Percentiles rank a stretch among this genome's conserved stretches.
Conservation (phyloP, 2,888 invertebrate species). For the Cephus pulcher region DNA sequence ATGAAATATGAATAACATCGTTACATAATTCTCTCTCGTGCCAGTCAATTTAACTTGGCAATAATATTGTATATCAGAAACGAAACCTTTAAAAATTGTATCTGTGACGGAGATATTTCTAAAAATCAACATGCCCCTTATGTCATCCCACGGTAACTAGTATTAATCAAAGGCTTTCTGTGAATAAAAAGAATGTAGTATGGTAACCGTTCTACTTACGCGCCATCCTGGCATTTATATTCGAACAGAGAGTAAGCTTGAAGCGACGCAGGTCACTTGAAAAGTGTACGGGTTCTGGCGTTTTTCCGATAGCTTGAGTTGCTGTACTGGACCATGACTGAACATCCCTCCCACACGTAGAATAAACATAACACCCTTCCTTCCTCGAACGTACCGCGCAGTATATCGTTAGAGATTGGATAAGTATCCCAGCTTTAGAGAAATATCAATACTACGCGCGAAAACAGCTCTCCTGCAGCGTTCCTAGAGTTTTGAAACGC, state of each 20-base stretch:
- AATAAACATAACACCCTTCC: constrained; percentile 37
- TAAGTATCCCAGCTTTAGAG: background rate
- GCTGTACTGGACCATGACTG: constrained; percentile 26
- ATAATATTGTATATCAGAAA: background rate
- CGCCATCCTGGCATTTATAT: background rate
- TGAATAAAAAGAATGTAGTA: background rate
- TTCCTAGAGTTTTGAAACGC: background rate
- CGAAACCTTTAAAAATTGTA: background rate
- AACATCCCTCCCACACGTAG: constrained; percentile 41
- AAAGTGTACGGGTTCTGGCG: constrained; percentile 41
- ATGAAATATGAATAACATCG: background rate
- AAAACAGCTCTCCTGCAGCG: background rate
- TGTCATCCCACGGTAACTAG: background rate
- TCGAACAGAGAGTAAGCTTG: background rate
- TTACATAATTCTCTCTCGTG: background rate
- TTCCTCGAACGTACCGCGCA: background rate
- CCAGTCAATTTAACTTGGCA: background rate
- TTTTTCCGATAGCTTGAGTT: constrained; percentile 27
- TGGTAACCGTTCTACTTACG: background rate
- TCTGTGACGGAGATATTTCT: background rate
- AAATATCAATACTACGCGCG: background rate
- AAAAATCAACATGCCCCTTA: background rate
- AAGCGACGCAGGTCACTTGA: constrained; percentile 38
- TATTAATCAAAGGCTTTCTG: background rate
- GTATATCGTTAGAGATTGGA: background rate